Percentiles rank a stretch among this genome's conserved stretches.
phyloP scores from a whole-genome alignment of 2,113 vertebrate genomes.

The Cyrtonyx montezumae region DNA sequence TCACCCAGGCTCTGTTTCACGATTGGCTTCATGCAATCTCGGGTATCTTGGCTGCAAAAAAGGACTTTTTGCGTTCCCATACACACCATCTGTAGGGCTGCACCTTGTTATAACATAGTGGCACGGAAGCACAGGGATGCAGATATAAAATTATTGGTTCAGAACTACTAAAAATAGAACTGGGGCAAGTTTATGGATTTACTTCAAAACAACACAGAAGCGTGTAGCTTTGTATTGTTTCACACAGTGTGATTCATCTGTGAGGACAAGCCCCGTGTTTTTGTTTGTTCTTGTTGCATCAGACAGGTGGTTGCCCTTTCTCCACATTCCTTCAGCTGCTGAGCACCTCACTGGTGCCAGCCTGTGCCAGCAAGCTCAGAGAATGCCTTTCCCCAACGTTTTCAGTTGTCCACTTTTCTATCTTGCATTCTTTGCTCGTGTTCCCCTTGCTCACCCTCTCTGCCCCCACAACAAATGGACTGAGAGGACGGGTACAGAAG shows the following conservation, averaged over 20 bases:
- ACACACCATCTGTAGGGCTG: neutral
- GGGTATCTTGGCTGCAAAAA: neutral
- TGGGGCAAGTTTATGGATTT: neutral
- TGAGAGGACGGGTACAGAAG: neutral
- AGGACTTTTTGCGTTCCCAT: neutral
- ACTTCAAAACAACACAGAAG: neutral
- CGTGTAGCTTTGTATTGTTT: neutral
- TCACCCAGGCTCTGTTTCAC: neutral
- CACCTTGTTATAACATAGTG: neutral
- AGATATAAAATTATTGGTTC: neutral
- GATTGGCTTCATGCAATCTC: neutral
- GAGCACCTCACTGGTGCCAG: neutral
- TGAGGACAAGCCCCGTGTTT: accelerated
- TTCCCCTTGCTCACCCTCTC: neutral
- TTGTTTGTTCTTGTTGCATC: neutral
- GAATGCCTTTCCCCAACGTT: neutral
- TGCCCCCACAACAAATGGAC: neutral
- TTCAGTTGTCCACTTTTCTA: neutral
- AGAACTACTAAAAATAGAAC: neutral
- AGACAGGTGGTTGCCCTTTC: neutral
- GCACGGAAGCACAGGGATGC: neutral
- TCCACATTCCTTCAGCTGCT: neutral
- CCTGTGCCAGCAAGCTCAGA: neutral
- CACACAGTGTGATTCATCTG: neutral
- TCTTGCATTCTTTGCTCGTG: neutral